Base-by-base conservation (phyloP, 1,140 invertebrate genomes). In the Schlechtendalia chinensis region DNA sequence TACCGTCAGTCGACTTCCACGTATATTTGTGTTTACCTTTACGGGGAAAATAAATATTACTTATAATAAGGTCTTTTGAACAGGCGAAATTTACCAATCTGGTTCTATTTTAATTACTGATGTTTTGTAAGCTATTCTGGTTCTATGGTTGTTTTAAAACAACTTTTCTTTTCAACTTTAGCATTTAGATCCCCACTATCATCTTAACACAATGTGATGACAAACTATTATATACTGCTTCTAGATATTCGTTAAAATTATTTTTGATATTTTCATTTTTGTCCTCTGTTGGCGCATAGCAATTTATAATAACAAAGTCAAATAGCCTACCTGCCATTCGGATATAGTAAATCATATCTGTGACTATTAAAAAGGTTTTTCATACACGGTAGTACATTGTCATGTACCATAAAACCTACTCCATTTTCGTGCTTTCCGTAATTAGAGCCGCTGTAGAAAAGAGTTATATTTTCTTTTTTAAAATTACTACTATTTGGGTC, bases 111-210 rank as follows among this genome's bases (percentile, higher is more conserved):
- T 81, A 75, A 80, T 82, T 83, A 16, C 63, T 81, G 12, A 22
- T 22, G n/a, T 77, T n/a, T 82, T 86, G 82, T 82, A 82, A 69
- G 83, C 85, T 71, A 72, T 86, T n/a, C 54, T 72, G 86, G 77
- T 82, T 85, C 22, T 83, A 86, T 82, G 56, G 72, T 81, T 39
- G 27, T 12, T 74, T 39, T 81, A 59, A 32, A 82, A 4, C 32
- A 56, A 45, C 54, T 54, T 74, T 56, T 50, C 29, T 56, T 74
- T 56, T 17, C 71, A 54, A 54, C 71, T 54, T 74, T 74, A 5
- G 71, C 22, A 74, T 74, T 74, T 5, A 74, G 14, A 74, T 74
- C 22, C 12, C 71, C 50, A 54, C 27, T 54, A 74, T 8, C n/a
- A 74, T 74, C 22, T 54, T 74, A 17, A 71, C 24, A 27, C 50